Evolutionary conservation across 1,140 invertebrate species (phyloP), one percentile per base, ranked within the genome.

Genomic region (Zaprionus kolodkinae): DNA sequence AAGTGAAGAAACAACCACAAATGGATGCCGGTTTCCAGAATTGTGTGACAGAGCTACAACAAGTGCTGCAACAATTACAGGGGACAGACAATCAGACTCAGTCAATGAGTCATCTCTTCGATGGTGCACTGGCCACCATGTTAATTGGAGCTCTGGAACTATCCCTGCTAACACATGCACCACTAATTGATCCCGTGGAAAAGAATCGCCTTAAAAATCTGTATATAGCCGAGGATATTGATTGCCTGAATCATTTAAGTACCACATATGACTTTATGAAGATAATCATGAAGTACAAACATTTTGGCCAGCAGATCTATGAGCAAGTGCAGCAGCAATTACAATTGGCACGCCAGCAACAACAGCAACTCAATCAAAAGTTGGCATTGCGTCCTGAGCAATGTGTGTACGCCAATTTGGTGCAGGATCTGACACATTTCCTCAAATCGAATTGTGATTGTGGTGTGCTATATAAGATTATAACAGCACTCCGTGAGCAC

Each of bases 121-220:
- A 79, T 60, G 60, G 76, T 0, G 68, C 85, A 0, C 30, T 92
- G 10, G 69, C 79, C 0, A 73, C 85, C 36, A 72, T 75, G 12
- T 30, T 93, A 1, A 71, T 91, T 56, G 92, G 91, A 35, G 92
- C 91, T 5, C 70, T 93, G 2, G 89, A 94, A 78, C 65, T 94
- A 5, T 93, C 92, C 15, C 67, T 94, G 21, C 72, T 93, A n/a
- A 93, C 93, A 0, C 93, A 94, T 78, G 77, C 94, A 0, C 92
- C 94, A 0, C 81, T 93, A 1, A 95, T 97, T 15, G 97, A 97
- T 93, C 96, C 96, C 1, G 94, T 96, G 0, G 94, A 95, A 54
- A 97, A 97, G 87, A 94, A 95, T 43, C 92, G 94, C 1, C 86
- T 97, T 0, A 96, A 96, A 91, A 93, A 95, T 6, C 87, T 94